Base-by-base conservation (phyloP, 2,113 vertebrate species). In the Malurus melanocephalus region DNA sequence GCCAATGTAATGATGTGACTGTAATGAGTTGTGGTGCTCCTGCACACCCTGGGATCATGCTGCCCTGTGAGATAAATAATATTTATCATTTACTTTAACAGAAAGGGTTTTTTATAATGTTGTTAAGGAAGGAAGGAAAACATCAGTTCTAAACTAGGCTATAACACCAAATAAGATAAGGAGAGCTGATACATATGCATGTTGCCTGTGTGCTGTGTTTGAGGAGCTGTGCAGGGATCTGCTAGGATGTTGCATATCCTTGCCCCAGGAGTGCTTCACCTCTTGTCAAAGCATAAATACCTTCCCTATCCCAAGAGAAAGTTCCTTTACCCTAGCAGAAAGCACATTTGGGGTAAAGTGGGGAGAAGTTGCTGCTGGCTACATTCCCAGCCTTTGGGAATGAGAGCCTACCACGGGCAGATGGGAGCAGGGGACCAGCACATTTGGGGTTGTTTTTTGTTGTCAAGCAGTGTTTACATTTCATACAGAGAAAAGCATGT, bases 381-480 rank as follows among this genome's bases (percentile, higher is more conserved):
- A 52, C 12, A 3, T 55, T 72, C 42, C 61, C 77, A 73, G 3
- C 40, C 38, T 45, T 80, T 42, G 71, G 80, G 80, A 90, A 85
- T 33, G 42, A 61, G 40, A 85, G 60, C 59, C 66, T 69, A 49
- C 73, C 0, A 0, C 13, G 64, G 77, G 80, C 61, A 71, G 61
- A 69, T 48, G 56, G 56, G 60, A 92, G 64, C 40, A 71, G 43
- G 56, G 78, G 56, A 74, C 27, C 49, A 85, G 76, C 89, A 77
- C n/a, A 5, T n/a, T 11, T 65, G 51, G 86, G 72, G 28, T 28
- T 65, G 61, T 1, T 53, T 73, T 18, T 56, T 65, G 60, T 65
- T 77, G 69, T 87, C 84, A 90, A 93, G 90, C 92, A 85, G 55
- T 26, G 55, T 90, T 75, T 94, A 87, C 51, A 71, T 35, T 87